phyloP scores from a whole-genome alignment of 2,888 invertebrate species.

The Tetragonula carbonaria region DNA sequence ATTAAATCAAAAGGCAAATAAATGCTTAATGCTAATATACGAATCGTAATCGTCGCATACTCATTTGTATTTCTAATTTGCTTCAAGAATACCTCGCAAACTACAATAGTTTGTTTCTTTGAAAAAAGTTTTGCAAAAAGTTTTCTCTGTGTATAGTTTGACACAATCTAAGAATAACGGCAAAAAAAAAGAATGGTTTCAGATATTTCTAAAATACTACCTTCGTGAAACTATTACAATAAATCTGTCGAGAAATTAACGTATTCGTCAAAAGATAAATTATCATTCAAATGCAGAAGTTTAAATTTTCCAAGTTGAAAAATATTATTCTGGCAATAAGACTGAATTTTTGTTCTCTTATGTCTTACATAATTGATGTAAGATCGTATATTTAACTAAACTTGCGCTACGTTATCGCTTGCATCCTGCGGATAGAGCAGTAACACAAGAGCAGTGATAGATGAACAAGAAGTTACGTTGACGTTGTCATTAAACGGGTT shows the following conservation, averaged over 20 bases:
- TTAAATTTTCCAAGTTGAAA: background rate
- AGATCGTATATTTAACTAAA: too few relatives aligned
- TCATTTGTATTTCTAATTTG: background rate
- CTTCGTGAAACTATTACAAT: background rate
- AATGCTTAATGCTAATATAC: background rate
- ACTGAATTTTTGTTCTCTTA: too few relatives aligned
- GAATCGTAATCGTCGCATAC: background rate
- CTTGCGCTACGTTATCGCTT: conserved; percentile 24
- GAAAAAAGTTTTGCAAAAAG: too few relatives aligned
- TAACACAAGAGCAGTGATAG: conserved; percentile 33
- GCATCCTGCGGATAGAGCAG: conserved; percentile 11
- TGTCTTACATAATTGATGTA: too few relatives aligned
- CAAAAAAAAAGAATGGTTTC: background rate
- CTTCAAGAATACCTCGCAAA: background rate
- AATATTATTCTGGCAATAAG: too few relatives aligned
- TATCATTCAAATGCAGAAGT: background rate
- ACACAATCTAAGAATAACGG: too few relatives aligned
- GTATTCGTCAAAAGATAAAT: background rate
- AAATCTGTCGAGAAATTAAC: background rate
- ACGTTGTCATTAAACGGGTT: conserved; percentile 54
- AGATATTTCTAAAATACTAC: background rate
- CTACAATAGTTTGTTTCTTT: too few relatives aligned
- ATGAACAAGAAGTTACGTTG: conserved; percentile 44
- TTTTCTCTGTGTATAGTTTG: too few relatives aligned
- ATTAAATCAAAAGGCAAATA: too few relatives aligned